phyloP scores from a whole-genome alignment of 2,888 invertebrate genomes.

The Plemyria rubiginata region DNA sequence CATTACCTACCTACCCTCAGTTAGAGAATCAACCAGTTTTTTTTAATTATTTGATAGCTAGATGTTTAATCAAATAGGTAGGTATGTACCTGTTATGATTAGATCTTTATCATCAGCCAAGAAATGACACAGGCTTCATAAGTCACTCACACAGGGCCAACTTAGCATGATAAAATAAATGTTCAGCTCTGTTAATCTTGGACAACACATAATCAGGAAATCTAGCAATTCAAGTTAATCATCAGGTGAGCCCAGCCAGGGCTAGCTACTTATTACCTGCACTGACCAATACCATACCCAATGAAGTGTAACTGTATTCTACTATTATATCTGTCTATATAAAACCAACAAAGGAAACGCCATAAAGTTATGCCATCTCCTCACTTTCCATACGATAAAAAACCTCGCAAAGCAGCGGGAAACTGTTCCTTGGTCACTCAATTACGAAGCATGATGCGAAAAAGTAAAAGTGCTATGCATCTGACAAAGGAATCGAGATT shows the following conservation, averaged over 20 bases:
- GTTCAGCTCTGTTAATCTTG: constrained; percentile 12
- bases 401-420: constrained; percentile 58
- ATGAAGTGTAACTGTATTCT: constrained; percentile 60
- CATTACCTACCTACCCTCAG: not conserved
- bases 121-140: not conserved
- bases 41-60: too few species aligned
- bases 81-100: too few species aligned
- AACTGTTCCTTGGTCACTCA: constrained; percentile 45
- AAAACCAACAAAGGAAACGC: constrained; percentile 35
- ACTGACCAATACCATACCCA: constrained; percentile 51
- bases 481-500: constrained; percentile 80
- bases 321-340: constrained; percentile 55
- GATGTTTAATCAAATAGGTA: too few species aligned
- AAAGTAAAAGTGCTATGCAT: constrained; percentile 76
- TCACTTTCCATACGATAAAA: constrained; percentile 52
- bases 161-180: constrained; percentile 1
- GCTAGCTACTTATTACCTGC: constrained; percentile 51
- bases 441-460: constrained; percentile 47
- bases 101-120: not conserved
- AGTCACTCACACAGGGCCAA: not conserved
- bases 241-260: constrained; percentile 34
- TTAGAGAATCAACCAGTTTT: not conserved
- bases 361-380: constrained; percentile 31
- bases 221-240: constrained; percentile 30
- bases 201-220: constrained; percentile 17